A percentile compares a stretch with the other conserved stretches of the same genome.
phyloP scores from a whole-genome alignment of 2,797 vertebrate species.

The Pristis pectinata region DNA sequence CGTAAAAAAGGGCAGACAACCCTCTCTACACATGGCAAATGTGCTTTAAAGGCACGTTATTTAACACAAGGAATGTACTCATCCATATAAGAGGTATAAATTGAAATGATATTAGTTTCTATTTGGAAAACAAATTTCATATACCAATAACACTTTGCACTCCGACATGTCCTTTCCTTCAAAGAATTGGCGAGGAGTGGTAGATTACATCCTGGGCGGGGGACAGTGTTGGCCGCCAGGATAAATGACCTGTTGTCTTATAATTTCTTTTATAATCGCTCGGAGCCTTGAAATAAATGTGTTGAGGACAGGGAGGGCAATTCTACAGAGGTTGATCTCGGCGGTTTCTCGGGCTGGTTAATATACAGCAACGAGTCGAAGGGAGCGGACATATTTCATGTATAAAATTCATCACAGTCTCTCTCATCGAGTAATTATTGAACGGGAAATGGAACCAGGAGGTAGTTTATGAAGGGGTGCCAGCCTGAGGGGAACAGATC shows the following conservation, averaged over 20 bases:
- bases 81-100: background rate
- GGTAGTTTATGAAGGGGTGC: slow-evolving; percentile 26
- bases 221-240: background rate
- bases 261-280: background rate
- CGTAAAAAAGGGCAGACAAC: background rate
- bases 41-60: background rate
- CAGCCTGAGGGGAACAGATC: slow-evolving; percentile 6
- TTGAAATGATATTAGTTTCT: background rate
- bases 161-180: background rate
- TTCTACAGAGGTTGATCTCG: background rate
- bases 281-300: background rate
- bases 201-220: background rate
- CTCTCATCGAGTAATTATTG: slow-evolving; percentile 35
- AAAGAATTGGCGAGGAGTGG: background rate
- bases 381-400: slow-evolving; percentile 24
- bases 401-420: slow-evolving; percentile 34
- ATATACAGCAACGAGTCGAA: background rate
- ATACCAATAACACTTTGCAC: background rate
- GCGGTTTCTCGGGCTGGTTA: background rate
- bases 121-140: background rate
- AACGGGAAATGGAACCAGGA: slow-evolving; percentile 28
- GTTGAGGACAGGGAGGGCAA: background rate
- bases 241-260: background rate
- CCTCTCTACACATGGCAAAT: background rate
- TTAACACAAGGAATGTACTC: background rate